Conservation (phyloP, 2,113 vertebrate species). For the Fregetta grallaria region DNA sequence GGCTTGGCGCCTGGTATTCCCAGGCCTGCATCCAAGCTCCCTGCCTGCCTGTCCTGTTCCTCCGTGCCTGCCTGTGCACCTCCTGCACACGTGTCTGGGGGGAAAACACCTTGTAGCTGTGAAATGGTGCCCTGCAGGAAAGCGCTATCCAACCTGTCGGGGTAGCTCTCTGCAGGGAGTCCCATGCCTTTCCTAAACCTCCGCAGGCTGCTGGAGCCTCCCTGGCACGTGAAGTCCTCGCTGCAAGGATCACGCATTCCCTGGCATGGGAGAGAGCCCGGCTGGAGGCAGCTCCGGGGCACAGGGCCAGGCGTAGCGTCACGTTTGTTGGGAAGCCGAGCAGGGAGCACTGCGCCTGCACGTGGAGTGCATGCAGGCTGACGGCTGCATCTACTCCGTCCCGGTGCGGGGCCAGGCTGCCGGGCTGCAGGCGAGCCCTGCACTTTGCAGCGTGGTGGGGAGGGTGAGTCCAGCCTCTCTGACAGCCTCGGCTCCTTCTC, state of each 20-base stretch:
- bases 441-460: accelerated
- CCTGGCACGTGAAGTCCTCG: not conserved
- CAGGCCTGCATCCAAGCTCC: not conserved
- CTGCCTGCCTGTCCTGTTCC: not conserved
- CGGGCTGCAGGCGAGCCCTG: not conserved
- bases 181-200: not conserved
- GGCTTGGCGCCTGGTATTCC: not conserved
- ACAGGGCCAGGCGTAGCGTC: not conserved
- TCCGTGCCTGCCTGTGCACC: not conserved
- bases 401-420: accelerated
- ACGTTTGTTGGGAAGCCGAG: accelerated
- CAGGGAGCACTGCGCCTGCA: too few species aligned
- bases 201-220: not conserved
- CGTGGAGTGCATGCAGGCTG: not conserved
- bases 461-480: not conserved
- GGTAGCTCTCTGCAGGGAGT: not conserved
- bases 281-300: not conserved
- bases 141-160: not conserved
- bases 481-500: not conserved
- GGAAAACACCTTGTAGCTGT: not conserved
- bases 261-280: not conserved
- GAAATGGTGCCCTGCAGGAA: not conserved
- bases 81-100: not conserved
- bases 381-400: not conserved
- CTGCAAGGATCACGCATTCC: not conserved